phyloP scores from a whole-genome alignment of 2,113 vertebrate species.

The Glaucomys volans region DNA sequence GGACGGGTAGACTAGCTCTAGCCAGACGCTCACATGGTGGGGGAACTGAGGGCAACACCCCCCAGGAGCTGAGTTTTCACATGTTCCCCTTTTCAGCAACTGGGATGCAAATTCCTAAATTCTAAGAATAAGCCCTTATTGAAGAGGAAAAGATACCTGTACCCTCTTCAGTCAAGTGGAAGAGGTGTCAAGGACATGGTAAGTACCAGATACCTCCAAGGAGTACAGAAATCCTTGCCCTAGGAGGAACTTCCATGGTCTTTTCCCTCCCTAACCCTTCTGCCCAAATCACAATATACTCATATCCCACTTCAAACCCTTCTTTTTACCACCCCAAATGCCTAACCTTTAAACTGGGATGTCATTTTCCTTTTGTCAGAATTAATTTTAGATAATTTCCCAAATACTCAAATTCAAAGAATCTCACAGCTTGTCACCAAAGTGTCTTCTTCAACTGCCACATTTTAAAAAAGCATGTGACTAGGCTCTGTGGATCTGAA shows the following conservation, averaged over 20 bases:
- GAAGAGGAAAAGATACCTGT: neutral
- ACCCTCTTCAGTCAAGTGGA: constrained; percentile 34
- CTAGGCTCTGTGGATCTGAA: neutral
- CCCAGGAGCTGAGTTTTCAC: neutral
- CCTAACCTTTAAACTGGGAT: neutral
- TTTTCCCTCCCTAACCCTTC: neutral
- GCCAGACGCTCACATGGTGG: constrained; percentile 58
- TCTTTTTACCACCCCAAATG: neutral
- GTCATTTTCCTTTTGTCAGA: neutral
- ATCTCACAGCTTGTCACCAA: neutral
- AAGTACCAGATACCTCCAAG: neutral
- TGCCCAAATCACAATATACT: neutral
- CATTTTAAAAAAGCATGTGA: neutral
- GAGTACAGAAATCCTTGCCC: neutral
- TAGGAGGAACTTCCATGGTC: neutral
- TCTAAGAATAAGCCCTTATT: neutral
- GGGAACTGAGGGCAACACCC: neutral
- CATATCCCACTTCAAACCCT: neutral
- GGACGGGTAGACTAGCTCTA: constrained; percentile 18
- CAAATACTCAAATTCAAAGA: neutral
- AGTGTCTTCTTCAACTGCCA: neutral
- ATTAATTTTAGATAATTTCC: neutral
- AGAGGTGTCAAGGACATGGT: constrained; percentile 24
- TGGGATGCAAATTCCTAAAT: neutral
- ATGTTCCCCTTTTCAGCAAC: neutral